Evolutionary conservation across 2,797 vertebrate species (phyloP).

Genomic region (Naso thynnoides): DNA sequence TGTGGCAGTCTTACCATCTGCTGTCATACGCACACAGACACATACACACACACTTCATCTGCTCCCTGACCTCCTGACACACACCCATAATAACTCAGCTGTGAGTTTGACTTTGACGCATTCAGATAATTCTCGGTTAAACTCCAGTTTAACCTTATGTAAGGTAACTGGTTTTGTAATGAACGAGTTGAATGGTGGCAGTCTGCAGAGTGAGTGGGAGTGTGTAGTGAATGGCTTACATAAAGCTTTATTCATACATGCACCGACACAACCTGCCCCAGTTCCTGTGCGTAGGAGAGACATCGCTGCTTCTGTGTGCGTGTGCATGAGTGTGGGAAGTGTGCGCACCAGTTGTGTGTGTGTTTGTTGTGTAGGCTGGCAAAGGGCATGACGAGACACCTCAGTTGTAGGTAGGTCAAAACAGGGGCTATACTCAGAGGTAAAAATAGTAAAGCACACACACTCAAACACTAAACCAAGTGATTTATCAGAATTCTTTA

Average conservation of each 20-base stretch:
- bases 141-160: slow-evolving; percentile 22
- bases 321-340: slow-evolving; percentile 49
- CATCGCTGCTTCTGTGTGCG: slow-evolving; percentile 50
- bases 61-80: slow-evolving; percentile 37
- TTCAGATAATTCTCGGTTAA: background rate
- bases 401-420: slow-evolving; percentile 58
- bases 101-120: slow-evolving; percentile 3
- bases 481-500: slow-evolving; percentile 44
- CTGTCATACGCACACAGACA: background rate
- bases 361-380: slow-evolving; percentile 44
- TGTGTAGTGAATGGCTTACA: slow-evolving; percentile 73
- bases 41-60: background rate
- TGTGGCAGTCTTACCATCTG: background rate
- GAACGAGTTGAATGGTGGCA: slow-evolving; percentile 56
- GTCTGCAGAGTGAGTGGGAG: slow-evolving; percentile 62
- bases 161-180: slow-evolving; percentile 46
- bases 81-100: background rate
- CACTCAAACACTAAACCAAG: slow-evolving; percentile 32
- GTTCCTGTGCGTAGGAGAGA: slow-evolving; percentile 76
- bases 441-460: slow-evolving; percentile 53
- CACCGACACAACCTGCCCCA: slow-evolving; percentile 63
- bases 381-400: slow-evolving; percentile 65
- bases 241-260: slow-evolving; percentile 74
- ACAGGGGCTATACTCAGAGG: slow-evolving; percentile 32
- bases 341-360: slow-evolving; percentile 19